Base-by-base conservation (phyloP, 2,797 vertebrate genomes). In the Platyrinchus mystaceus region DNA sequence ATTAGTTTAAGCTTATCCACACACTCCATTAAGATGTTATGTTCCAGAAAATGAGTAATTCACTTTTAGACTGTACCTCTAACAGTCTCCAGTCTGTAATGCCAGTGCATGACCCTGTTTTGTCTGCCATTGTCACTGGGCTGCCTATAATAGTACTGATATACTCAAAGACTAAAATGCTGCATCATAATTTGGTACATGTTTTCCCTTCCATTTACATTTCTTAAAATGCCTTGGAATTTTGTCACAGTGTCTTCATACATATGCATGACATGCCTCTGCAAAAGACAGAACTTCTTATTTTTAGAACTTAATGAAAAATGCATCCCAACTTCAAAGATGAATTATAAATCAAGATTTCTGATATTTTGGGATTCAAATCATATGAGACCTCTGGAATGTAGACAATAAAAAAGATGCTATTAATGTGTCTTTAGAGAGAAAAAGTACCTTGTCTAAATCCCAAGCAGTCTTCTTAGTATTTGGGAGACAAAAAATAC, bases 281-380 rank as follows among this genome's bases (percentile, higher is more conserved):
- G 96, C 92, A 94, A 96, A 96, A 97, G 96, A 95, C 91, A 97
- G 95, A 89, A 93, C 55, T 96, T 95, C 92, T 92, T 96, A 96
- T 95, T 97, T 97, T 98, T 98, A 97, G 91, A 87, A 91, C 95
- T 97, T 97, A n/a, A 97, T 97, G 97, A 97, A 98, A 98, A 97
- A 98, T 98, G 97, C 93, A 97, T 97, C 96, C 87, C 93, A 95
- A 95, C 96, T 97, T 97, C 96, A 98, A 97, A 97, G 94, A 97
- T 97, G 78, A 97, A 97, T 98, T 97, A 97, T 95, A 97, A 97
- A 97, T 97, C 93, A 96, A 95, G 96, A 91, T 96, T 96, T 97
- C 86, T 97, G 75, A 96, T 94, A 95, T 97, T 97, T 97, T 96
- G 87, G 95, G 93, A 97, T 94, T 97, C 83, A 96, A 95, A 96